phyloP scores from a whole-genome alignment of 1,140 invertebrate genomes.

The Zaprionus ghesquierei region DNA sequence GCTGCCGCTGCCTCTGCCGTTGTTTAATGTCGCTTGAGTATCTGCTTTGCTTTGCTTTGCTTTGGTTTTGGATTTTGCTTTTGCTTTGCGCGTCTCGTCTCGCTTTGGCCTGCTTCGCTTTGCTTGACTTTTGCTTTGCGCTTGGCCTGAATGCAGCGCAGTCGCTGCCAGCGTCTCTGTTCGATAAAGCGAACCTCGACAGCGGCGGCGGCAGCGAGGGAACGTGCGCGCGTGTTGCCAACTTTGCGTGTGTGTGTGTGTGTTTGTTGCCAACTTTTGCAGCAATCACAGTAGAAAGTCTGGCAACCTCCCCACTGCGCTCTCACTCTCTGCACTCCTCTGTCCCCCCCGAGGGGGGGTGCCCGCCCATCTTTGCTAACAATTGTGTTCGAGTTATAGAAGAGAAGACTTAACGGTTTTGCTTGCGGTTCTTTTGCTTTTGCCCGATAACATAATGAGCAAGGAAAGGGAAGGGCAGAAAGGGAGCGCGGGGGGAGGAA shows the following conservation, averaged over 20 bases:
- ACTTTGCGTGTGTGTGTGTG: neutral
- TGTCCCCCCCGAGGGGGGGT: too few species aligned
- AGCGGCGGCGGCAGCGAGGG: neutral
- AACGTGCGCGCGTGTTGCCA: neutral
- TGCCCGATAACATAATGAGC: neutral
- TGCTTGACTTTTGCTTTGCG: slow-evolving; percentile 55
- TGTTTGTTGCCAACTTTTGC: neutral
- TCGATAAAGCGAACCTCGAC: neutral
- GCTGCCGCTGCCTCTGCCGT: slow-evolving; percentile 17
- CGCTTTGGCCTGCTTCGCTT: slow-evolving; percentile 30
- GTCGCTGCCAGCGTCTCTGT: neutral
- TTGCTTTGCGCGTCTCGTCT: slow-evolving; percentile 48
- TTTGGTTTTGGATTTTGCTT: slow-evolving; percentile 27
- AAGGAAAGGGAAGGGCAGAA: too few species aligned
- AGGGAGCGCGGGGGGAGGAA: too few species aligned
- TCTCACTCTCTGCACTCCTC: neutral
- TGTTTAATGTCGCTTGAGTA: slow-evolving; percentile 48
- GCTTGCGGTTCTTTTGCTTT: neutral
- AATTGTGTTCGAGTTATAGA: neutral
- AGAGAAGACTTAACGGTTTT: neutral
- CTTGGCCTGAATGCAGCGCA: slow-evolving; percentile 64
- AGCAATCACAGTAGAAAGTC: neutral
- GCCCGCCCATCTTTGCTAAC: neutral
- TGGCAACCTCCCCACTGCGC: neutral
- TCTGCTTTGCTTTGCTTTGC: slow-evolving; percentile 37